phyloP scores from a whole-genome alignment of 2,888 invertebrate genomes.

The Mongoloraphidia duomilia region DNA sequence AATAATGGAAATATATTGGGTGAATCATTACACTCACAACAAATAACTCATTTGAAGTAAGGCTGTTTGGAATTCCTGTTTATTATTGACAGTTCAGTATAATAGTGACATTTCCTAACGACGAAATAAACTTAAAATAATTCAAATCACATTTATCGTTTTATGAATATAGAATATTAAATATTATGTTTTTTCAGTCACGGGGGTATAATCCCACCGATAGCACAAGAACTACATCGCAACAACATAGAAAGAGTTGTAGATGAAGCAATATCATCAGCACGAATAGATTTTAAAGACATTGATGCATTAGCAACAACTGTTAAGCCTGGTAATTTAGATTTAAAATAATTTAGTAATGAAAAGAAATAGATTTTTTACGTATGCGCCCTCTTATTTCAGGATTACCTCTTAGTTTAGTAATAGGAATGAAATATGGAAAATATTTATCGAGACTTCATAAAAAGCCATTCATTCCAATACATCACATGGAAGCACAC shows the following conservation, averaged over 20 bases:
- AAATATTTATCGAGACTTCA: slow-evolving; percentile 52
- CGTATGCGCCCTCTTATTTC: slow-evolving; percentile 7
- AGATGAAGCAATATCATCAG: slow-evolving; percentile 43
- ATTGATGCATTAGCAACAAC: slow-evolving; percentile 84
- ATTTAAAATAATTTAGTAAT: not conserved
- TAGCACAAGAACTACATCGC: slow-evolving; percentile 71
- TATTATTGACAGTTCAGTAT: not conserved
- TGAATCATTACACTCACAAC: slow-evolving; percentile 72
- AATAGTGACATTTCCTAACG: too few relatives aligned
- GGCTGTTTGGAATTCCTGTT: slow-evolving; percentile 9
- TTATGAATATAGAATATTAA: too few relatives aligned
- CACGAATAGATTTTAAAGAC: slow-evolving; percentile 44
- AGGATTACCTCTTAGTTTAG: slow-evolving; percentile 64
- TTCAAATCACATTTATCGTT: too few relatives aligned
- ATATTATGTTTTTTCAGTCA: slow-evolving; percentile 32
- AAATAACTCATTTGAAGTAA: slow-evolving; percentile 56
- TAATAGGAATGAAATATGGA: slow-evolving; percentile 71
- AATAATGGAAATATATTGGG: slow-evolving; percentile 55
- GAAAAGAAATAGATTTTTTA: not conserved
- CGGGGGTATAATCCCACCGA: slow-evolving; percentile 81
- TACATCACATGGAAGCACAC: slow-evolving; percentile 99
- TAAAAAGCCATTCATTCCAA: slow-evolving; percentile 75
- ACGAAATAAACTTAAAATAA: too few relatives aligned
- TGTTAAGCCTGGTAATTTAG: slow-evolving; percentile 54
- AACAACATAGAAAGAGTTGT: slow-evolving; percentile 63